Conservation (phyloP, 1,140 invertebrate species). For the Theocolax elegans region DNA sequence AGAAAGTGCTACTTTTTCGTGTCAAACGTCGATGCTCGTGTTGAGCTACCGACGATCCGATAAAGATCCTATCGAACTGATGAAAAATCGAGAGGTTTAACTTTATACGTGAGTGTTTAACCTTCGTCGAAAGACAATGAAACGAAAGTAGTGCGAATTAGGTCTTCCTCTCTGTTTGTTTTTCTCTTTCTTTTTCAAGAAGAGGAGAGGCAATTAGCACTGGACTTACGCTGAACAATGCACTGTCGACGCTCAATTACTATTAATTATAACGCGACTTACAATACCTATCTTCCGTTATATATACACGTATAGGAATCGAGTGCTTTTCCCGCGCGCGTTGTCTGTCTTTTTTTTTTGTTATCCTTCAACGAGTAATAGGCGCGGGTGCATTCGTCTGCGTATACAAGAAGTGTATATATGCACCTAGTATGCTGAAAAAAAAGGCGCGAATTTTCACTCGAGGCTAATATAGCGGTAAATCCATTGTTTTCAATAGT, state of each 20-base stretch:
- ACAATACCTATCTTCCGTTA: conserved; percentile 22
- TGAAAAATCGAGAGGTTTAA: background rate
- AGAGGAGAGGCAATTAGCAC: conserved; percentile 24
- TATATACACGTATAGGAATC: too few relatives aligned
- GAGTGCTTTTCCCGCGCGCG: background rate
- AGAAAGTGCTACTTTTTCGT: conserved; percentile 23
- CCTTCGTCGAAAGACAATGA: background rate
- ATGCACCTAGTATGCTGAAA: background rate
- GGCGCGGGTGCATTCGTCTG: background rate
- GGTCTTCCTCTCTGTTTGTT: conserved; percentile 3
- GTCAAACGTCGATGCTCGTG: background rate
- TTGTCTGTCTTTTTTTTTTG: background rate
- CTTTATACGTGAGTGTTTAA: too few relatives aligned
- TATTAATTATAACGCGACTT: conserved; percentile 42
- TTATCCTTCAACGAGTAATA: too few relatives aligned
- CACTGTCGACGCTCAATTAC: conserved; percentile 27
- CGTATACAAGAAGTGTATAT: background rate
- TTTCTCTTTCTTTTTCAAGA: too few relatives aligned
- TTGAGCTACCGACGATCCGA: background rate
- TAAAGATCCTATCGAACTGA: background rate
- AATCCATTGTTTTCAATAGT: conserved; percentile 3
- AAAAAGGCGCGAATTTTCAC: conserved; percentile 15
- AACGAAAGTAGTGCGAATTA: conserved; percentile 35
- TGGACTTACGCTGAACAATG: conserved; percentile 30
- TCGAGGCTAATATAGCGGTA: conserved; percentile 19